Base-by-base conservation (phyloP, 2,113 vertebrate genomes). In the Hirundichthys speculiger region DNA sequence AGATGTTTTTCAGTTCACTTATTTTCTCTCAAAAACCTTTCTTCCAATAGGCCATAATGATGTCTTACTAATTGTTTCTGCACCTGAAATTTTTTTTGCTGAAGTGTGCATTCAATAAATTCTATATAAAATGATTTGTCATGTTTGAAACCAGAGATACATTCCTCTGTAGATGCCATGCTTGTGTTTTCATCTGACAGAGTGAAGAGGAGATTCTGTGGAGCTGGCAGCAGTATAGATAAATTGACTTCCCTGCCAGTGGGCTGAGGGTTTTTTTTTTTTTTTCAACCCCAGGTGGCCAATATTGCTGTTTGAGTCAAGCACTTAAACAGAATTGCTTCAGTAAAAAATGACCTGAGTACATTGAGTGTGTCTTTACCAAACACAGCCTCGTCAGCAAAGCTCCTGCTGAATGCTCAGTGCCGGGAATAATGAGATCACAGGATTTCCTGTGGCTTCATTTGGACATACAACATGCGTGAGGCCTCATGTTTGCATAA, bases 321-420 rank as follows among this genome's bases (percentile, higher is more conserved):
- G 75, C 86, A 79, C 86, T 88, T 86, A 73, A 80, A 81, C 21
- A 57, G 65, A 82, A 90, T 87, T 81, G 79, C 83, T 79, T 80
- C 50, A 62, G 75, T 80, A 51, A 79, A 86, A 73, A 69, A 74
- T 42, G 55, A 82, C 60, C 39, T n/a, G 45, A 76, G 73, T 27
- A 54, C 22, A 27, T 84, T 45, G 60, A 51, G 16, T 60, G 52
- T 21, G 66, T 55, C 61, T 82, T 60, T 58, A 63, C 56, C 46
- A 55, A 41, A 43, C 67, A 62, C 16, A 40, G 63, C 59, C 76
- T 58, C 69, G 81, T 82, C 83, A 84, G 84, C 84, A 46, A 7
- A 34, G 47, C 69, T 74, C 42, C 16, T 45, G 13, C 38, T n/a
- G 11, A 80, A 63, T 4, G 27, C 21, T 65, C 25, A 7, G 51